Base-by-base conservation (phyloP, 2,888 invertebrate species). In the Elmis aenea region DNA sequence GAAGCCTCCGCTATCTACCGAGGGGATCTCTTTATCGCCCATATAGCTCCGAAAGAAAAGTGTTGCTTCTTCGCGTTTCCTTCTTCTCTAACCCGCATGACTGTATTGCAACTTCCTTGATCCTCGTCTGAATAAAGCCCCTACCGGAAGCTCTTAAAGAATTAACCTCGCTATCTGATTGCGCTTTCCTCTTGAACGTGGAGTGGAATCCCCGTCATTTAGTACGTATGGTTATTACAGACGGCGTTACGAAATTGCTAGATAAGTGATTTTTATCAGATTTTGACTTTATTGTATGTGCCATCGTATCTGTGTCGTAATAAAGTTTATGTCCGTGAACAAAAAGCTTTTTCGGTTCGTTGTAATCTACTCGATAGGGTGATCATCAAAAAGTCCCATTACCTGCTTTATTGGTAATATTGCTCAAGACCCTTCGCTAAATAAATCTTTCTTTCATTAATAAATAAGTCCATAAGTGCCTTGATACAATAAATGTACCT, bases 101-200 rank as follows among this genome's bases (percentile, higher is more conserved):
- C 29, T 33, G 26, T 33, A 11, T 26, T 21, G 13, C 10, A 20
- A 20, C 21, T 13, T 26, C 13, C 12, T 26, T 1, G 26, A 13
- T 4, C 33, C 38, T 32, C 31, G 14, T 27, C 33, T 26, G 26
- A 26, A 24, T 26, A 31, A 31, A 30, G 29, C 40, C 26, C 21
- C 14, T 24, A 27, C 25, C 42, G 45, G 45, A 45, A 45, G 39
- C 38, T 39, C 38, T 44, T 44, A 42, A 42, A 42, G 42, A 47
- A 47, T 47, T 47, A 47, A 45, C 42, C 38, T 33, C 23, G 12
- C 39, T 35, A 44, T 46, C 43, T 43, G 46, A 38, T 46, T 39
- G 39, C 40, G 37, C 25, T 40, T 39, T 38, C 38, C 38, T 38
- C 40, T 21, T 22, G 23, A 37, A 26, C 28, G 27, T 20, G 32